Base-by-base conservation (phyloP, 2,888 invertebrate species). In the Cistogaster globosa region DNA sequence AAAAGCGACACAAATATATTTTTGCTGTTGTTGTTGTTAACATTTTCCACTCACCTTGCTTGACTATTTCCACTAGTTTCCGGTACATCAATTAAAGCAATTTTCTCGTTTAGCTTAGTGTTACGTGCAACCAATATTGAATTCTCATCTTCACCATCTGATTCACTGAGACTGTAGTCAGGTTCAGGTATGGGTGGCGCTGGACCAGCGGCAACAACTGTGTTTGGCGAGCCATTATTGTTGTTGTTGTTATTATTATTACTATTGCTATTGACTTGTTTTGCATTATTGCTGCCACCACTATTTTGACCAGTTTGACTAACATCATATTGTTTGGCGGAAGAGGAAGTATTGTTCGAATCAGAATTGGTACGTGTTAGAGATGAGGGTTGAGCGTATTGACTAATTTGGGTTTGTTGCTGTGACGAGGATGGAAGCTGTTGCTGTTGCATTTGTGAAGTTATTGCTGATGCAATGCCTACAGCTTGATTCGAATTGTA, bases 171-270 rank as follows among this genome's bases (percentile, higher is more conserved):
- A 91, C 97, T 97, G 93, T 97, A 97, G 92, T 97, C 97, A 0
- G 97, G 97, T 90, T 97, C 97, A 0, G 97, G 97, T 88, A 97
- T 97, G n/a, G 97, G 96, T 11, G 97, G 96, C 0, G 94, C 94
- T 12, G 90, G 89, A 14, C 90, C 88, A 53, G 87, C 86, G 62
- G 87, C 85, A 86, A 89, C 22, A 87, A 78, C 84, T 88, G 87
- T 87, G 86, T 88, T 86, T 87, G 81, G 86, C 86, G 81, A 88
- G 87, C 87, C 42, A 86, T 87, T 83, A 87, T 88, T 60, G 57
- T 89, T 81, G 57, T 18, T 77, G 76, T 53, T 79, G 67, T 48
- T 86, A 45, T 11, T 86, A 45, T 11, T 86, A 53, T 18, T 77
- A 69, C 9, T 74, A 81, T 12, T 84, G 83, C 32, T 74, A 78